Base-by-base conservation (phyloP, 2,888 invertebrate genomes). In the Tridacna crocea region DNA sequence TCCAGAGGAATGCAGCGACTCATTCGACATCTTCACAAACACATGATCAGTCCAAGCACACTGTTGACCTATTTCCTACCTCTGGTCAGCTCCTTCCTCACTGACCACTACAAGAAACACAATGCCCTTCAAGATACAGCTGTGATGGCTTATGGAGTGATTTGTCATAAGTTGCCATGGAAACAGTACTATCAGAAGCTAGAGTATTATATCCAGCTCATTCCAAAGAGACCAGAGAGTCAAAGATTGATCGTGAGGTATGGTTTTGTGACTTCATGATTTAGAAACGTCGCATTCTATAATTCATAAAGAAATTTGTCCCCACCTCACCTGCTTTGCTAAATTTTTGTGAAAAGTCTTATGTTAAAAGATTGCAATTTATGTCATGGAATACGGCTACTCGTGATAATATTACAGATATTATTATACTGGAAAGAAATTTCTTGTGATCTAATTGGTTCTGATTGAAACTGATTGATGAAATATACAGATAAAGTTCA, bases 41-140 rank as follows among this genome's bases (percentile, higher is more conserved):
- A 88, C 70, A 73, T 61, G 63, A 83, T 92, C 68, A 87, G 84
- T 2, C 81, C 84, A 66, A 91, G 96, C 95, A 92, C 97, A 0
- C 94, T 99, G 15, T 97, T 97, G 0, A 97, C 97, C 88, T 98
- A 98, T 91, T 95, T 99, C 78, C 94, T 98, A 80, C 99, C 99
- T 0, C 94, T 99, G 78, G 96, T 97, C 0, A 96, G 97, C 0
- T 96, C 96, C 58, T 98, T 97, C 94, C 95, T 99, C 58, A 96
- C 97, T 84, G 96, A 96, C 82, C 97, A 97, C 89, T 97, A 96
- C 92, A 94, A 96, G 0, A 96, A 96, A 79, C 97, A 97, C 51
- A 82, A 89, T 17, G 89, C 89, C 48, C 94, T 99, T 0, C 95
- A 98, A 68, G 98, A 98, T 92, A 97, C 97, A 0, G 97, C 98